These are phyloP conservation scores for Murina feae DNA, from an alignment of 2,113 vertebrate species.

Conservation along the genomic window DNA sequence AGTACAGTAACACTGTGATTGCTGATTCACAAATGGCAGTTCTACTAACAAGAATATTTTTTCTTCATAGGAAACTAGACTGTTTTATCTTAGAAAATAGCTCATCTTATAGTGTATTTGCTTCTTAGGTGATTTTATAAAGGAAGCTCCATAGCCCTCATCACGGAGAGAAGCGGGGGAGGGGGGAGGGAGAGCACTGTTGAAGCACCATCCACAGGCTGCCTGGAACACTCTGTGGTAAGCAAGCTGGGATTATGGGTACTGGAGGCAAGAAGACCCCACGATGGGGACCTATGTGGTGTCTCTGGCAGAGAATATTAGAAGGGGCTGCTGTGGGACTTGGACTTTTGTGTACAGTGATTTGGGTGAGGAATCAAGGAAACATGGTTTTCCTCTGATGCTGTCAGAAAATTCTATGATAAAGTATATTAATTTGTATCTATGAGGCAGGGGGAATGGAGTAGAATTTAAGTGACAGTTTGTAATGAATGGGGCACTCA, in stretches of 20 bases:
- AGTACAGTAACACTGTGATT: background rate
- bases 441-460: background rate
- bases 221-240: background rate
- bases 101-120: background rate
- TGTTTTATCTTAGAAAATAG: background rate
- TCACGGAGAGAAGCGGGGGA: fast-evolving
- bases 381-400: background rate
- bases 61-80: background rate
- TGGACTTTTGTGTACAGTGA: background rate
- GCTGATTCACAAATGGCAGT: background rate
- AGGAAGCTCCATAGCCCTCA: fast-evolving
- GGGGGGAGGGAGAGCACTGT: fast-evolving
- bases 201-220: background rate
- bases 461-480: background rate
- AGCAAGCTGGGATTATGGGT: background rate
- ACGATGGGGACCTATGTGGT: fast-evolving
- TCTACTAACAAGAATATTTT: background rate
- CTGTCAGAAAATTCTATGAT: background rate
- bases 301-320: background rate
- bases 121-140: background rate
- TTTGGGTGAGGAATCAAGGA: background rate
- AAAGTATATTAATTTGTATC: background rate
- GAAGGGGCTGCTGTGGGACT: background rate
- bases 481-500: background rate
- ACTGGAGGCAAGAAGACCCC: no score